Evolutionary conservation across 2,888 invertebrate species (phyloP).

Genomic region (Caenorhabditis auriculariae): DNA sequence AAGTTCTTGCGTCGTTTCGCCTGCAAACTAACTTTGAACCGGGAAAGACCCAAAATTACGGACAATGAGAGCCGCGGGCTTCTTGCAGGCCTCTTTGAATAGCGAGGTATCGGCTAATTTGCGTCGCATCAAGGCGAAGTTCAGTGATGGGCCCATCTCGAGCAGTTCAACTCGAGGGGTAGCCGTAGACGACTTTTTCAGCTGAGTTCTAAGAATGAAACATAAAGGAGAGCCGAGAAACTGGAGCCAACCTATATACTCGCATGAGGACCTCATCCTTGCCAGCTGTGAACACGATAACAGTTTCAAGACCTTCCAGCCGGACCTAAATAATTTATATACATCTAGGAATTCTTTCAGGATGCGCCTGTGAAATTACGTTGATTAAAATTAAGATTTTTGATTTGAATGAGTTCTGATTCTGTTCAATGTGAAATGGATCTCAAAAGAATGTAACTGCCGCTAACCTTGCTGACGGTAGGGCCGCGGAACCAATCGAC

Average conservation of each 20-base stretch:
- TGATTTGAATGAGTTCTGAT: too few relatives aligned
- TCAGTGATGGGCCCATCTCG: constrained; percentile 89
- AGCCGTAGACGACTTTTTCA: constrained; percentile 87
- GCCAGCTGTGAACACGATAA: constrained; percentile 82
- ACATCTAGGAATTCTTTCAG: too few relatives aligned
- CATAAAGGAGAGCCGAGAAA: constrained; percentile 14
- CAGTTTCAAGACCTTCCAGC: constrained; percentile 89
- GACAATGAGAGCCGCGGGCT: constrained; percentile 39
- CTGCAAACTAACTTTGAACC: constrained; percentile 64
- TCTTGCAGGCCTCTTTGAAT: constrained; percentile 62
- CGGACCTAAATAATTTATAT: constrained; percentile 69
- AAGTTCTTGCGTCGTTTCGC: constrained; percentile 87
- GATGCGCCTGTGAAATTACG: too few relatives aligned
- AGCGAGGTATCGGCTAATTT: constrained; percentile 87
- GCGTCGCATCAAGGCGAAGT: constrained; percentile 78
- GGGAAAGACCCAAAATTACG: not conserved
- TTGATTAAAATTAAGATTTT: too few relatives aligned
- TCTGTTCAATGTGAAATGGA: not conserved
- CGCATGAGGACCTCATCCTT: constrained; percentile 78
- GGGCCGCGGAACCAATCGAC: constrained; percentile 88
- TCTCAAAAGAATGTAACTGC: not conserved
- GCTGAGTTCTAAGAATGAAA: constrained; percentile 70
- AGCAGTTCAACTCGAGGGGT: constrained; percentile 87
- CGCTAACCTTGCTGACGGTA: constrained; percentile 71
- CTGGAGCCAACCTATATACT: constrained; percentile 69